These are phyloP conservation scores for Heliconius hewitsoni DNA, from an alignment of 1,140 invertebrate genomes.

Conservation along the genomic window DNA sequence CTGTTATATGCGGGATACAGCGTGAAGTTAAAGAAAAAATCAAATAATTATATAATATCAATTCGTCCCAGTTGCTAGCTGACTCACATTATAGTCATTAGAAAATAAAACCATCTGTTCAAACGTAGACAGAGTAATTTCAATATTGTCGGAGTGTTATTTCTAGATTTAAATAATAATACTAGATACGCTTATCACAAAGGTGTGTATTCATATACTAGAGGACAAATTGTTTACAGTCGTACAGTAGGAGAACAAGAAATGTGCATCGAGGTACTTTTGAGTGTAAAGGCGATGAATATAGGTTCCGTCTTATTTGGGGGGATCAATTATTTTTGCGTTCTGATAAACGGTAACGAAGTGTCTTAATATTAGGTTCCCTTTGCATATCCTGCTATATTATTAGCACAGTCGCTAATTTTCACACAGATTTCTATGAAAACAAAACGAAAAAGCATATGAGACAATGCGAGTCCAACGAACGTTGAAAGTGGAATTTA, in stretches of 20 bases:
- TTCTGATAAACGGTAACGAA: too few species aligned
- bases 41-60: not conserved
- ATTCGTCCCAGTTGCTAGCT: not conserved
- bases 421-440: conserved; percentile 45
- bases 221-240: too few species aligned
- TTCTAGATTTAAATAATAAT: not conserved
- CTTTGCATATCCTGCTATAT: not conserved
- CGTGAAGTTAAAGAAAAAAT: too few species aligned
- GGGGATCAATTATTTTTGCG: too few species aligned
- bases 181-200: not conserved
- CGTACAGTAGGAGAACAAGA: too few species aligned
- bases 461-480: conserved; percentile 74
- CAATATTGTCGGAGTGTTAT: not conserved
- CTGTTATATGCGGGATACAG: too few species aligned
- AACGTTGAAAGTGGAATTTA: conserved; percentile 78
- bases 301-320: too few species aligned
- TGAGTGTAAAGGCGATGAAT: too few species aligned
- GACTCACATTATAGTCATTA: conserved; percentile 7
- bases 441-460: conserved; percentile 60
- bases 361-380: too few species aligned
- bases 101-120: conserved; percentile 4
- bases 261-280: too few species aligned
- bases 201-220: not conserved
- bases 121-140: not conserved
- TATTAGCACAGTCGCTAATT: conserved; percentile 21